Base-by-base conservation (phyloP, 2,113 vertebrate genomes). In the Scomber japonicus region DNA sequence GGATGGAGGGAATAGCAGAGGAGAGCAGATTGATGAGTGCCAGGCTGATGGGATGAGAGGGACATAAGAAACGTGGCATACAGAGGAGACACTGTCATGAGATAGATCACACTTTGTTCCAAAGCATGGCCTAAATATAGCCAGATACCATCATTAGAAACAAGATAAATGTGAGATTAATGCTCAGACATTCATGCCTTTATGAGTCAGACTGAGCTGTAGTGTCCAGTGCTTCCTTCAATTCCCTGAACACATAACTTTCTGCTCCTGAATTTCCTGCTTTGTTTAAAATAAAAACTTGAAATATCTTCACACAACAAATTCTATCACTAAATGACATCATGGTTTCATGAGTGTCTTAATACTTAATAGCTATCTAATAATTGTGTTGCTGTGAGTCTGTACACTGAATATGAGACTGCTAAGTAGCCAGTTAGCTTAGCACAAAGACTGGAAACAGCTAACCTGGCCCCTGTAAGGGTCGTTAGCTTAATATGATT, bases 41-140 rank as follows among this genome's bases (percentile, higher is more conserved):
- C 75, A 77, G 56, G 53, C 21, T 4, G 3, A 62, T 62, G 64
- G 57, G 76, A 80, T 17, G 53, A 71, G 61, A 81, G 49, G 30
- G 40, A 74, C 9, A 49, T 62, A 72, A 73, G 24, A 76, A 60
- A 63, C 9, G 14, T 66, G 44, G 55, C 9, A n/a, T 21, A 35
- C 54, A 30, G 62, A 40, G 14, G 49, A 14, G 61, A 61, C 10
- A 13, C 55, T 51, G 15, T 55, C 45, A 8, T 16, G 7, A 68
- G 24, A 53, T 49, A 17, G 55, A 77, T 31, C 50, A 55, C 63
- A 67, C 11, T 48, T 5, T 66, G 69, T 66, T 50, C 76, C 35
- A 24, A 10, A 4, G 44, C 56, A 35, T 4, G 2, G 31, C 71
- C 13, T 78, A 48, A 71, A 82, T 48, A 57, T 54, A 72, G 13